These are phyloP conservation scores for Heterohyrax brucei DNA, from an alignment of 2,797 vertebrate species.

Conservation along the genomic window DNA sequence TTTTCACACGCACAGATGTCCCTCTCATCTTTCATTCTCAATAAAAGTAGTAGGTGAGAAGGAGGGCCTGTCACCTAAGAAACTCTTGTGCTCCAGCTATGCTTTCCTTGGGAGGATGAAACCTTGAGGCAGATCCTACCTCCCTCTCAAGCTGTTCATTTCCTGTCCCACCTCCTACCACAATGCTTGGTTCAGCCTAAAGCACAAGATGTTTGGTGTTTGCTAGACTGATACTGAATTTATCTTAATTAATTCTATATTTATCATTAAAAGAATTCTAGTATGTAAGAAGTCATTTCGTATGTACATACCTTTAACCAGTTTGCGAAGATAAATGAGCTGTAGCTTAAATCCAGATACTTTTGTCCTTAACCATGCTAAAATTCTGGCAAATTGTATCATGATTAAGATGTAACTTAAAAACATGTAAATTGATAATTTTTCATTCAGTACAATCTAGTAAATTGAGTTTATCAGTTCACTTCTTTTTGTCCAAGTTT, in stretches of 20 bases:
- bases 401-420: neutral
- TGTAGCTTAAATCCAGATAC: neutral
- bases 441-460: neutral
- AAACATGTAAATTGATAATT: neutral
- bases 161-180: neutral
- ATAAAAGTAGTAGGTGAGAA: neutral
- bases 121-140: neutral
- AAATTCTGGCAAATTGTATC: neutral
- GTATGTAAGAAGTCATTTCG: neutral
- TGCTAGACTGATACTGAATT: neutral
- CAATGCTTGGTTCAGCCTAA: neutral
- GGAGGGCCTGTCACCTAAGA: neutral
- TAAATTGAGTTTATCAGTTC: conserved; percentile 2
- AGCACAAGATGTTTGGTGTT: neutral
- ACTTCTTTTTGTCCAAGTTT: neutral
- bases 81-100: neutral
- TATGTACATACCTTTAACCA: neutral
- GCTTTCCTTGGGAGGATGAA: neutral
- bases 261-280: neutral
- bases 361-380: conserved; percentile 42
- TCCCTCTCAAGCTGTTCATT: neutral
- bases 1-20: neutral
- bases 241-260: neutral
- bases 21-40: neutral
- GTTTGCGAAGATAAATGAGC: neutral